phyloP scores from a whole-genome alignment of 2,113 vertebrate species.

The Falco punctatus region DNA sequence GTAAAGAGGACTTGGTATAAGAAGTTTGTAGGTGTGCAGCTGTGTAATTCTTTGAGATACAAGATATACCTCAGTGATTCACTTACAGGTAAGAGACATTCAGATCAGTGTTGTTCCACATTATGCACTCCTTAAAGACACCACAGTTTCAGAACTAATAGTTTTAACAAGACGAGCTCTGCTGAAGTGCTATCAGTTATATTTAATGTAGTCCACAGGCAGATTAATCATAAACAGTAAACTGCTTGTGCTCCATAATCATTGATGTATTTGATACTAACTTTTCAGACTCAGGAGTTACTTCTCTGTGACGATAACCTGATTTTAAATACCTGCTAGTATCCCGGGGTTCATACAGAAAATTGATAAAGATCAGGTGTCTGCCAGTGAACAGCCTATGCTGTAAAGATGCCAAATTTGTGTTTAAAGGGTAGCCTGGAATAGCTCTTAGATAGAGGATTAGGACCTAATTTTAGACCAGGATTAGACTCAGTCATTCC shows the following conservation, averaged over 20 bases:
- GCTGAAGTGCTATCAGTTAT: not conserved
- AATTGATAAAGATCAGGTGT: not conserved
- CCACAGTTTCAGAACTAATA: not conserved
- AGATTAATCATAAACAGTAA: not conserved
- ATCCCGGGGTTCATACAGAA: not conserved
- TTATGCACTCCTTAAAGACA: not conserved
- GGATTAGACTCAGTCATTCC: not conserved
- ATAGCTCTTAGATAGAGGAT: not conserved
- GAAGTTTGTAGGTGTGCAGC: conserved; percentile 96
- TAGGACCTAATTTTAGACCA: not conserved
- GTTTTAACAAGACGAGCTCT: not conserved
- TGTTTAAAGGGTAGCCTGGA: not conserved
- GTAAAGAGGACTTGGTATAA: conserved; percentile 99
- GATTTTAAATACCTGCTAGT: not conserved
- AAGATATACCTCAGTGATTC: conserved; percentile 98
- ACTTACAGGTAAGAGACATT: conserved; percentile 85
- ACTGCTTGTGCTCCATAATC: not conserved
- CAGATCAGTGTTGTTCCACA: not conserved
- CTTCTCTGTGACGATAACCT: not conserved
- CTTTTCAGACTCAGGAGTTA: not conserved
- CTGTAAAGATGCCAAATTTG: not conserved
- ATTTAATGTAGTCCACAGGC: not conserved
- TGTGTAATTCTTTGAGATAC: conserved; percentile 98
- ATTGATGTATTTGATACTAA: not conserved
- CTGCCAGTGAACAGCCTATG: not conserved